Conservation (phyloP, 2,888 invertebrate genomes). For the Drosophila parthenogenetica region DNA sequence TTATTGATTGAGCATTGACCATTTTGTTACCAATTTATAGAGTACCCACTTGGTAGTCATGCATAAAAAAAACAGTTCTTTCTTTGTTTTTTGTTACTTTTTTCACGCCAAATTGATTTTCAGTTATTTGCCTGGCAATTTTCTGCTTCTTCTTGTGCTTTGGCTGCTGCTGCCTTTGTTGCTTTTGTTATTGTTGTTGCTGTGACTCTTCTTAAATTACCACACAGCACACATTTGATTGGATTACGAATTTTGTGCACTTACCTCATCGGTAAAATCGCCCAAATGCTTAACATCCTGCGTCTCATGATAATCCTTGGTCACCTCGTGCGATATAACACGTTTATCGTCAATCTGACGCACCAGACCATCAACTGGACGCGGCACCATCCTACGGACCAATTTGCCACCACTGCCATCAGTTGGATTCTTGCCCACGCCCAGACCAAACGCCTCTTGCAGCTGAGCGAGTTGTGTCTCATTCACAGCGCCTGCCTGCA, state of each 20-base stretch:
- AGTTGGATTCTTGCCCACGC: not conserved
- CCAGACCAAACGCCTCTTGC: slow-evolving; percentile 67
- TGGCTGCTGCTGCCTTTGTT: slow-evolving; percentile 4
- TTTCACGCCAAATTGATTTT: slow-evolving; percentile 80
- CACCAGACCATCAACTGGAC: slow-evolving; percentile 90
- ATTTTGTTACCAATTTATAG: slow-evolving; percentile 8
- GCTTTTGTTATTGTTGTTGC: slow-evolving; percentile 9
- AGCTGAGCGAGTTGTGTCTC: slow-evolving; percentile 65
- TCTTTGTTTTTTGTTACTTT: slow-evolving; percentile 39
- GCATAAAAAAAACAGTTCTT: not conserved
- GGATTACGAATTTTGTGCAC: slow-evolving; percentile 2
- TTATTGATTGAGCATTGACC: no score
- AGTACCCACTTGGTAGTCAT: not conserved
- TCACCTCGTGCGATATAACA: slow-evolving; percentile 92
- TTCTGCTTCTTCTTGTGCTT: slow-evolving; percentile 28
- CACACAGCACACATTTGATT: slow-evolving; percentile 11
- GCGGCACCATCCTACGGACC: slow-evolving; percentile 86
- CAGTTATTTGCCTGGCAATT: slow-evolving; percentile 75
- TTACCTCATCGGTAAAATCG: slow-evolving; percentile 94
- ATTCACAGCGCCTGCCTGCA: slow-evolving; percentile 62
- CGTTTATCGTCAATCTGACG: slow-evolving; percentile 92
- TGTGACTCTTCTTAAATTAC: slow-evolving; percentile 42
- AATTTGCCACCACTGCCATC: slow-evolving; percentile 68
- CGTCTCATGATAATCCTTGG: slow-evolving; percentile 92
- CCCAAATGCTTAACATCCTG: slow-evolving; percentile 94